Percentiles rank a stretch among this genome's conserved stretches.
phyloP scores from a whole-genome alignment of 1,140 invertebrate genomes.

The Megalopta genalis region DNA sequence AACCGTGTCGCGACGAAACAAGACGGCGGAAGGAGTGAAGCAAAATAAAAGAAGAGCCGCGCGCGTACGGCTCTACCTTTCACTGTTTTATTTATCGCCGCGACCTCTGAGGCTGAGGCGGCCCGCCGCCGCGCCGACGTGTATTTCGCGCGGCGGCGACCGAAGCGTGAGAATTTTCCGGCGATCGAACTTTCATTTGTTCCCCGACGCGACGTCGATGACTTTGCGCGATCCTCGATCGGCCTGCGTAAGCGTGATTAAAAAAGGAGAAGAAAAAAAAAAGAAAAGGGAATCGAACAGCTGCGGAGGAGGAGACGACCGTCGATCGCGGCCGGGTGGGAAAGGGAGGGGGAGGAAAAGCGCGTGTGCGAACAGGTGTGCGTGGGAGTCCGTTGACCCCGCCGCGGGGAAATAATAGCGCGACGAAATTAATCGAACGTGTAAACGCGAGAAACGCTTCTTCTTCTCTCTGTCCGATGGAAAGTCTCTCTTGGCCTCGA shows the following conservation, averaged over 20 bases:
- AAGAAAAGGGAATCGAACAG: too few species aligned
- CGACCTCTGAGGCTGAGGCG: conserved; percentile 5
- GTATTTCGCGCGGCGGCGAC: neutral
- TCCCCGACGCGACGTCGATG: neutral
- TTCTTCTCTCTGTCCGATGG: neutral
- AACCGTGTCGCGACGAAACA: conserved; percentile 1
- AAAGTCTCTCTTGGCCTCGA: neutral
- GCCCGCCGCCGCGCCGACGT: neutral
- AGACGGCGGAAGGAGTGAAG: neutral
- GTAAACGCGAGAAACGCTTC: conserved; percentile 6
- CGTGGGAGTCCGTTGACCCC: conserved; percentile 4
- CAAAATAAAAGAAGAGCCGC: neutral
- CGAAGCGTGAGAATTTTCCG: conserved; percentile 7
- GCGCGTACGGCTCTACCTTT: conserved; percentile 19
- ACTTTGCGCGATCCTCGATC: neutral
- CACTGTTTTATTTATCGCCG: conserved; percentile 34
- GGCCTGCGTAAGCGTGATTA: neutral
- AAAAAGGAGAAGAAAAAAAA: too few species aligned
- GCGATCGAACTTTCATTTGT: conserved; percentile 38
- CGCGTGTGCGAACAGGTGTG: conserved; percentile 15
- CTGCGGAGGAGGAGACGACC: neutral
- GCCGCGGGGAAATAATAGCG: conserved; percentile 3
- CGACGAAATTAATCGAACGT: conserved; percentile 7
- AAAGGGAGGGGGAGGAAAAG: neutral
- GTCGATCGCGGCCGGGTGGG: neutral